These are phyloP conservation scores for Uropetala carovei DNA, from an alignment of 2,888 invertebrate genomes.

Conservation along the genomic window DNA sequence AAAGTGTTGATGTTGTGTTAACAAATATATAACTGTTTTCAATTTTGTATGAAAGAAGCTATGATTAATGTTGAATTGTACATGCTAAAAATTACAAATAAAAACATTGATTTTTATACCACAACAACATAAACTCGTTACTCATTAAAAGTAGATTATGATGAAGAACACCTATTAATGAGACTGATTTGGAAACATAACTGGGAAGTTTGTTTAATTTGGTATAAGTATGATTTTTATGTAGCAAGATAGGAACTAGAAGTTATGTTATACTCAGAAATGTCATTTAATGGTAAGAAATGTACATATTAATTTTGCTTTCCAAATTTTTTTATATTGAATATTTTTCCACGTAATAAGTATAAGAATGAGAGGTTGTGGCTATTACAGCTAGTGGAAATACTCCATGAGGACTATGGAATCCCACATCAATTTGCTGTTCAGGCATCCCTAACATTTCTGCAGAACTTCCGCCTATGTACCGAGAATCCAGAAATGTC, in stretches of 20 bases:
- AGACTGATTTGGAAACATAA: no score
- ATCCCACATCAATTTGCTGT: slow-evolving; percentile 81
- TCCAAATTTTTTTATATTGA: background rate
- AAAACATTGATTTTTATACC: slow-evolving; percentile 32
- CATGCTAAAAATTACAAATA: background rate
- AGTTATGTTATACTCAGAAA: background rate
- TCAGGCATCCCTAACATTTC: slow-evolving; percentile 82
- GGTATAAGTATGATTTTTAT: background rate
- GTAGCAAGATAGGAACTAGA: background rate
- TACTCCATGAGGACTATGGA: slow-evolving; percentile 80
- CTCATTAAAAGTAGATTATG: background rate
- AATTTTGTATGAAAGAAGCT: slow-evolving; percentile 33
- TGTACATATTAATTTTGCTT: background rate
- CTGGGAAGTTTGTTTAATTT: background rate
- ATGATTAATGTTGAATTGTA: slow-evolving; percentile 37
- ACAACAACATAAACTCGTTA: slow-evolving; percentile 50
- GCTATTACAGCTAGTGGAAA: slow-evolving; percentile 76
- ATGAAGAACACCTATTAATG: background rate
- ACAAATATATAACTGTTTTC: background rate
- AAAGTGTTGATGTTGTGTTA: background rate
- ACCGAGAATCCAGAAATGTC: slow-evolving; percentile 86
- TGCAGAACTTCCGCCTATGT: slow-evolving; percentile 87
- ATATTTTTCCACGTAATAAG: background rate
- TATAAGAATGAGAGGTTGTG: slow-evolving; percentile 68
- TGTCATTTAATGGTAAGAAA: background rate